Evolutionary conservation across 1,140 invertebrate species (phyloP), one percentile per base, ranked within the genome.

Genomic region (Tachypleus tridentatus): DNA sequence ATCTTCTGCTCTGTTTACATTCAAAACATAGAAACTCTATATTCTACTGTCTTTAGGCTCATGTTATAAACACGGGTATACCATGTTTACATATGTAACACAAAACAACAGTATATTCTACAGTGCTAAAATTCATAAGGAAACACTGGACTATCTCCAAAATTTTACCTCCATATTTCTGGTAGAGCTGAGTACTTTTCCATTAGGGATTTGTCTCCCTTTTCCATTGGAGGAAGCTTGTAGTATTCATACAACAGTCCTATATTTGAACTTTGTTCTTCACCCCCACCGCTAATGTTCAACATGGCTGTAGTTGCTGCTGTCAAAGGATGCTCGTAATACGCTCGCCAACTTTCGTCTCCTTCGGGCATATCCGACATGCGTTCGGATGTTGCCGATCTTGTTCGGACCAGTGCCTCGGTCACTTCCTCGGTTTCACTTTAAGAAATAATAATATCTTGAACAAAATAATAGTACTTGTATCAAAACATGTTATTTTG

Each of bases 261-360:
- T 57, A 76, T 73, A 1, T 72, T 71, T 4, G 73, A 70, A 4
- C 73, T 74, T 49, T 70, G 69, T 8, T 69, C 73, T 7, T 73
- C 74, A 52, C 64, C 70, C 29, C 70, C 70, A 74, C 79, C 85
- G 76, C 74, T 84, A 72, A 83, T 82, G 73, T 87, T 86, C 58
- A 87, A 80, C 85, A 87, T 87, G 64, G 86, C 86, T 64, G 84
- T 85, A 61, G 87, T 87, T 68, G 86, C 87, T 62, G 85, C 85
- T n/a, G 86, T 86, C 70, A 89, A 78, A 65, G 87, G 87, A 76
- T 88, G 86, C 72, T 87, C 85, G 76, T 85, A 86, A 75, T 86
- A 86, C 67, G 82, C 79, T 77, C 82, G 81, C 74, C 83, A 73
- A 49, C 47, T 81, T 71, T 76, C 79, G 75, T 77, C 79, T 75